Evolutionary conservation across 2,888 invertebrate genomes (phyloP), one percentile per base, ranked within the genome.

Genomic region (Philaethria dido): DNA sequence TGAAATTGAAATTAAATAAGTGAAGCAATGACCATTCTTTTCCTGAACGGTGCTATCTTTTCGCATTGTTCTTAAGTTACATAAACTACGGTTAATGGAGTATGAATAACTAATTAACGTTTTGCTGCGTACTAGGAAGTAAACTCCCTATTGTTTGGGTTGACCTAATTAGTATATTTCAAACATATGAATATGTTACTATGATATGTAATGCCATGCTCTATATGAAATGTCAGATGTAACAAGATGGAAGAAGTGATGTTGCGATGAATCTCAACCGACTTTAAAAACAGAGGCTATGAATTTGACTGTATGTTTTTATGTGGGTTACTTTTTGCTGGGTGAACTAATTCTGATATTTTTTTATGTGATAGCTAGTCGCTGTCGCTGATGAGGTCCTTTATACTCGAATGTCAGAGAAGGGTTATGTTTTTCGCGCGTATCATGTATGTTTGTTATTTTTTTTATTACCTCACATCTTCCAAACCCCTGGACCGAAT

Each of bases 1-100:
- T 47, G 57, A 67, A 67, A 87, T 87, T 84, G 86, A 66, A 66
- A 87, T 86, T 83, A 86, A 86, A 87, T 86, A 86, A 80, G 80
- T 90, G 85, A 87, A 76, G 91, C 88, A 90, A 91, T 86, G 84
- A 84, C 86, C 83, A 86, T 88, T 89, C 85, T 88, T 88, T 81
- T 84, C 79, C 83, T 81, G 84, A 86, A 88, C 84, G 81, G 82
- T 79, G 81, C 87, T 88, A 89, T 89, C 89, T 85, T 84, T 80
- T 83, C 79, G 78, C 86, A 90, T 92, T 92, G 92, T 92, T 88
- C 78, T 78, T 73, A 74, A 72, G 79, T 92, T 92, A 91, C 89
- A 89, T 88, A 90, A 89, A 73, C 73, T 77, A 78, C 77, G 80
- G 83, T 85, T 87, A 89, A 88, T 88, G 85, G 86, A 79, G 83